phyloP scores from a whole-genome alignment of 2,797 vertebrate genomes.

The Lerista edwardsae region DNA sequence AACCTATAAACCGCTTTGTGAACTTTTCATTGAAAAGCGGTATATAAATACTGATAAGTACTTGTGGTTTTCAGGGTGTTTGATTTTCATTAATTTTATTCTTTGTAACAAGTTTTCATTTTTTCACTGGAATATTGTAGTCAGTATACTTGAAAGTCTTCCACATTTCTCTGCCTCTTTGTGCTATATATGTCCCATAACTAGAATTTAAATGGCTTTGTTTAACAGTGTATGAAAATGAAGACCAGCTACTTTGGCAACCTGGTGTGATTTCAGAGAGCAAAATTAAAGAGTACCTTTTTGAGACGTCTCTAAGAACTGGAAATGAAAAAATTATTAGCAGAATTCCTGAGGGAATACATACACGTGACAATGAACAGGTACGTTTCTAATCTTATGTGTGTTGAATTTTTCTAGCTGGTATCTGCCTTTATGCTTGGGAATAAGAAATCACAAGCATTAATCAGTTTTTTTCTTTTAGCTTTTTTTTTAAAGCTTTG shows the following conservation, averaged over 20 bases:
- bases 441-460: background rate
- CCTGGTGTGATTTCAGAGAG: conserved; percentile 87
- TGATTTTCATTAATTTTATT: conserved; percentile 27
- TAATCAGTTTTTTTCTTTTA: background rate
- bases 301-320: conserved; percentile 84
- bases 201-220: conserved; percentile 41
- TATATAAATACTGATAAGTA: no score
- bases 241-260: conserved; percentile 94
- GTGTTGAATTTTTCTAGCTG: conserved; percentile 3
- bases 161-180: background rate
- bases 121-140: background rate
- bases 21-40: no score
- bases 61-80: background rate
- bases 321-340: conserved; percentile 80
- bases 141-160: background rate
- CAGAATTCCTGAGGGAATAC: conserved; percentile 80
- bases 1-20: no score
- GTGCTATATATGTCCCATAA: background rate
- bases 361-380: conserved; percentile 92
- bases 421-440: background rate
- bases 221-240: conserved; percentile 87
- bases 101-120: background rate
- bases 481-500: background rate
- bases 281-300: conserved; percentile 91
- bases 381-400: conserved; percentile 69